Percentiles rank a stretch among this genome's conserved stretches.
phyloP scores from a whole-genome alignment of 2,113 vertebrate species.

The Raja brachyura region DNA sequence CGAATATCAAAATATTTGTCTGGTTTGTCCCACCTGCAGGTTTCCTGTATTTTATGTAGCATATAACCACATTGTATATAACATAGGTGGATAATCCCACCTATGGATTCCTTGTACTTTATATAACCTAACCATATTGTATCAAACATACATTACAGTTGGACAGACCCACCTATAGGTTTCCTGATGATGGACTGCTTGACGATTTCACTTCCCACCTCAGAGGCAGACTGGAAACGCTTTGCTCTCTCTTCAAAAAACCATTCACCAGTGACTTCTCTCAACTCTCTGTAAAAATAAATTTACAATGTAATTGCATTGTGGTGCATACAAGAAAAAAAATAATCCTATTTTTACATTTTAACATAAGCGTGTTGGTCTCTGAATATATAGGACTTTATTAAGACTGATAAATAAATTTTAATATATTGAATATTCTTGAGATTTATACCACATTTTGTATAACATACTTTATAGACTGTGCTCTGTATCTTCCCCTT shows the following conservation, averaged over 20 bases:
- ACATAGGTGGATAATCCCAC: too few species aligned
- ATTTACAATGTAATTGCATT: not conserved
- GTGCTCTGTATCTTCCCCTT: too few species aligned
- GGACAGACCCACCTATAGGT: constrained; percentile 57
- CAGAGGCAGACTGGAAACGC: constrained; percentile 68
- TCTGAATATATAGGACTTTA: too few species aligned
- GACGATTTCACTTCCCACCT: constrained; percentile 72
- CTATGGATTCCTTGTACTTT: too few species aligned
- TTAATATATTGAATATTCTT: not conserved
- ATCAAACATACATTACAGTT: too few species aligned
- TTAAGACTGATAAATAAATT: not conserved
- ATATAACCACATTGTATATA: too few species aligned
- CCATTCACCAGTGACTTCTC: constrained; percentile 88
- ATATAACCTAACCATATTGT: too few species aligned
- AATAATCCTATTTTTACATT: not conserved
- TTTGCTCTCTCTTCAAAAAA: constrained; percentile 91
- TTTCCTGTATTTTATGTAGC: constrained; percentile 48
- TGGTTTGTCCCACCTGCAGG: constrained; percentile 57
- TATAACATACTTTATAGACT: not conserved
- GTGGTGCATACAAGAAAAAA: not conserved
- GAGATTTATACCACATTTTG: not conserved
- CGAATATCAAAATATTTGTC: not conserved
- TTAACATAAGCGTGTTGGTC: not conserved
- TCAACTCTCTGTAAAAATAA: constrained; percentile 67
- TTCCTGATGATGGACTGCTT: constrained; percentile 78